Evolutionary conservation across 2,888 invertebrate genomes (phyloP).

Genomic region (Leptinotarsa peninsularis): DNA sequence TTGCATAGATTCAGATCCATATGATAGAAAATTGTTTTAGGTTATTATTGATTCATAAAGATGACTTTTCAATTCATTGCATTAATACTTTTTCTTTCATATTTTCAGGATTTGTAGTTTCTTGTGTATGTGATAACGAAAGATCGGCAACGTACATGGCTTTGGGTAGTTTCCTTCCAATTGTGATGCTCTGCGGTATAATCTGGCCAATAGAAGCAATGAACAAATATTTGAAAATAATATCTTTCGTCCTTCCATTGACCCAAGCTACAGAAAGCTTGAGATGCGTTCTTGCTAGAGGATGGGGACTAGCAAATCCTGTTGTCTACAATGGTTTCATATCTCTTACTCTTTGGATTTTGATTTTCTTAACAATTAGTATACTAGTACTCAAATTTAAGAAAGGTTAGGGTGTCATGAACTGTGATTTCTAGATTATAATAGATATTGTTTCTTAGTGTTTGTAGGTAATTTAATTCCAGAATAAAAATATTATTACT

Average conservation of each 20-base stretch:
- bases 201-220: conserved; percentile 97
- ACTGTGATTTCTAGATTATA: conserved; percentile 9
- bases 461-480: conserved; percentile 13
- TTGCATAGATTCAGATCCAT: too few species aligned
- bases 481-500: background rate
- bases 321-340: conserved; percentile 86
- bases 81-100: too few species aligned
- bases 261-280: conserved; percentile 91
- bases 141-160: conserved; percentile 88
- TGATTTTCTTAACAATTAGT: conserved; percentile 79
- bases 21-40: too few species aligned
- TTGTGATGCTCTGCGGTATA: conserved; percentile 88
- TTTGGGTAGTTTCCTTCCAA: conserved; percentile 86
- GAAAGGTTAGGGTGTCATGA: conserved; percentile 74
- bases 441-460: background rate
- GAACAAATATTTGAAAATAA: conserved; percentile 76
- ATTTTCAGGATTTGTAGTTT: conserved; percentile 81
- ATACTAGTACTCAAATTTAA: conserved; percentile 85
- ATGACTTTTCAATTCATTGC: too few species aligned
- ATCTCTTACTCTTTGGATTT: conserved; percentile 83
- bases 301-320: conserved; percentile 80
- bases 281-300: conserved; percentile 85
- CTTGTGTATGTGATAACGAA: conserved; percentile 83
- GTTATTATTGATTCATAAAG: background rate
- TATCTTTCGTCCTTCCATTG: conserved; percentile 83